Evolutionary conservation across 2,888 invertebrate species (phyloP).

Genomic region (Ichneumon xanthorius): DNA sequence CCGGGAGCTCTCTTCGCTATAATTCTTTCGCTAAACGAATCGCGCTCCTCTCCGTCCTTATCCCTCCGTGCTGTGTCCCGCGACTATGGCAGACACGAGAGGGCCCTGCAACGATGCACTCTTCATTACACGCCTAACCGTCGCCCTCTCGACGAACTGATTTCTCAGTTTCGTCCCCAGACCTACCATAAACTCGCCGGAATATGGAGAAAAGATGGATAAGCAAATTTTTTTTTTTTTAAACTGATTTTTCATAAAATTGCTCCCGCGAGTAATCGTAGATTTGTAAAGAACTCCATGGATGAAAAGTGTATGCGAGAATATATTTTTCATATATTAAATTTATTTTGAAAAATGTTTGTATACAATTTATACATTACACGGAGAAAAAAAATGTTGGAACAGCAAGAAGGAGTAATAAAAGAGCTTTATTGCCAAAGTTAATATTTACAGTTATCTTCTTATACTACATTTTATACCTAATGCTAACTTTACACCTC

Average conservation of each 20-base stretch:
- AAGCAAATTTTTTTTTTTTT: neutral
- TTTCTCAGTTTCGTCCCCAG: neutral
- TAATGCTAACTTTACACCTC: no score
- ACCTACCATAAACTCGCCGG: neutral
- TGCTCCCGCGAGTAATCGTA: no score
- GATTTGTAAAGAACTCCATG: no score
- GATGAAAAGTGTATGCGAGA: no score
- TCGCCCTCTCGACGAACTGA: neutral
- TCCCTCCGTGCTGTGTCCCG: neutral
- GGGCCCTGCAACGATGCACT: neutral
- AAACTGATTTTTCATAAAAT: neutral
- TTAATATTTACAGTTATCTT: no score
- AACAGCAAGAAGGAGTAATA: no score
- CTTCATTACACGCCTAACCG: conserved; percentile 19
- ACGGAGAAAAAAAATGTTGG: no score
- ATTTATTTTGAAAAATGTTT: no score
- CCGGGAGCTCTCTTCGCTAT: conserved; percentile 21
- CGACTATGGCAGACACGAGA: conserved; percentile 11
- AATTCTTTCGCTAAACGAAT: conserved; percentile 54
- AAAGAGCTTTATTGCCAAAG: no score
- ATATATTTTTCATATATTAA: no score
- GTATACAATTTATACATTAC: no score
- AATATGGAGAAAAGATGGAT: neutral
- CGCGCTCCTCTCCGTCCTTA: conserved; percentile 1
- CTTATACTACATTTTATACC: no score